These are phyloP conservation scores for Eremophila alpestris DNA, from an alignment of 2,797 vertebrate species.

Conservation along the genomic window DNA sequence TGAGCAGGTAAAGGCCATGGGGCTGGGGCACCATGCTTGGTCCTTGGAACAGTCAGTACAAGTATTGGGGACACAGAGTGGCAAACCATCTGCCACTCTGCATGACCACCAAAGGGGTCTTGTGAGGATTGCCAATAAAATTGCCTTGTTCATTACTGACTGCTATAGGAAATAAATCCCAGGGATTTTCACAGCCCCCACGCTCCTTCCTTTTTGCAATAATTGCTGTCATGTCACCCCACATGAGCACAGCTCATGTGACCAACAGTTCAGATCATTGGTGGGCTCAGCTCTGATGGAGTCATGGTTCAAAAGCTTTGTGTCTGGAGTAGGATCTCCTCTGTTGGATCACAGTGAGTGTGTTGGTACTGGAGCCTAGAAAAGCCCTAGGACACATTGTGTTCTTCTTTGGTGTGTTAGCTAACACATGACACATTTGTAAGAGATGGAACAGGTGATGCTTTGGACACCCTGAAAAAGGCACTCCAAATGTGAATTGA, in stretches of 20 bases:
- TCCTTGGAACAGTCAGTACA: not conserved
- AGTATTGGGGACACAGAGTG: not conserved
- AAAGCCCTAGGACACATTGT: rapidly evolving
- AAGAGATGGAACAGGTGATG: not conserved
- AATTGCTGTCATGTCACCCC: rapidly evolving
- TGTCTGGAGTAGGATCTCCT: not conserved
- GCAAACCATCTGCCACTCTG: not conserved
- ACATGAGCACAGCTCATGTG: not conserved
- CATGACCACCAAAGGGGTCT: rapidly evolving
- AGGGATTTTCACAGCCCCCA: not conserved
- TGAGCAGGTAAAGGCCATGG: not conserved
- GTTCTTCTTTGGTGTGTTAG: not conserved
- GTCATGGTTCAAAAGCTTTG: not conserved
- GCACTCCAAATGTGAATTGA: not conserved
- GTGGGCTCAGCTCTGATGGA: not conserved
- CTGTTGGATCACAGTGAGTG: not conserved
- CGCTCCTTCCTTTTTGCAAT: not conserved
- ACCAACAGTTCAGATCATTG: not conserved
- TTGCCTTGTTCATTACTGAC: not conserved
- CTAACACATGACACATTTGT: rapidly evolving
- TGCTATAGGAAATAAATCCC: not conserved
- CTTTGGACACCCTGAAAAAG: not conserved
- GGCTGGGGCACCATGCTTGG: rapidly evolving
- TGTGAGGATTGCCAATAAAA: not conserved
- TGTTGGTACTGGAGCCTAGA: not conserved